These are phyloP conservation scores for Machaerirhynchus nigripectus DNA, from an alignment of 2,113 vertebrate genomes.

Conservation along the genomic window DNA sequence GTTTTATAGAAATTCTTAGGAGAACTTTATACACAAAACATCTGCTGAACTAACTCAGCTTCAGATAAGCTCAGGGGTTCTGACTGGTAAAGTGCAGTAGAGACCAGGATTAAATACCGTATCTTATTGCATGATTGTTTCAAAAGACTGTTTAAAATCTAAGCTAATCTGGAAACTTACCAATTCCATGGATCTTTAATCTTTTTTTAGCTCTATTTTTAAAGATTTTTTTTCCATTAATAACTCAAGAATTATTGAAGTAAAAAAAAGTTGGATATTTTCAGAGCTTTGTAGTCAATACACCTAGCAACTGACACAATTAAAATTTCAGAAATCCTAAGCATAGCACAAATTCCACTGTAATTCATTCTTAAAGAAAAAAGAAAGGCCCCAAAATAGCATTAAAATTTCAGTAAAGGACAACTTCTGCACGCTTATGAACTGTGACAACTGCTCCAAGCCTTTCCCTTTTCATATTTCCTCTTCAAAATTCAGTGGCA, in stretches of 20 bases:
- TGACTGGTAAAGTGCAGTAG: background rate
- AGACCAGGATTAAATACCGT: background rate
- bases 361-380: background rate
- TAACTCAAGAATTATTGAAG: background rate
- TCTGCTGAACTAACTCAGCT: background rate
- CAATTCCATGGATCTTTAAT: background rate
- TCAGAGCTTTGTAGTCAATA: background rate
- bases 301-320: background rate
- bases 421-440: background rate
- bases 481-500: background rate
- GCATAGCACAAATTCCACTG: background rate
- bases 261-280: background rate
- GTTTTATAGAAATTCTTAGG: background rate
- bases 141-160: background rate
- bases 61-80: background rate
- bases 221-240: background rate
- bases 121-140: background rate
- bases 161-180: background rate
- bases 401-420: background rate
- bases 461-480: background rate
- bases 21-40: background rate
- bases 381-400: background rate
- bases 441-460: background rate
- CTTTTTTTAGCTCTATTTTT: background rate
- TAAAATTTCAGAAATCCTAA: background rate